phyloP scores from a whole-genome alignment of 2,888 invertebrate genomes.

The Metopia argyrocephala region DNA sequence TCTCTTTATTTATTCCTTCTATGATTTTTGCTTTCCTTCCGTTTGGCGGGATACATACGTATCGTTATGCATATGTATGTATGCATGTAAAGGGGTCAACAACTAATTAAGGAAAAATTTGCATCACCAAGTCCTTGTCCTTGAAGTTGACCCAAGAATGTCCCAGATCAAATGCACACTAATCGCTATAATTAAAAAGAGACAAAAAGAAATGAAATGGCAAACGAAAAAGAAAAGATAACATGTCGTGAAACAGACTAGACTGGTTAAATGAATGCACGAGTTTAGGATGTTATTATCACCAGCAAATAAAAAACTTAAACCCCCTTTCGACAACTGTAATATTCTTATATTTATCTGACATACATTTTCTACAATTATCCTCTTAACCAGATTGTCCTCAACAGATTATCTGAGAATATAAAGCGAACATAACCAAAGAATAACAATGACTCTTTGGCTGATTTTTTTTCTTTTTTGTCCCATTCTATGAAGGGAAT shows the following conservation, averaged over 20 bases:
- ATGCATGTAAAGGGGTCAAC: slow-evolving; percentile 34
- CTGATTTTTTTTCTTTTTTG: not conserved
- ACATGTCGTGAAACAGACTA: no score
- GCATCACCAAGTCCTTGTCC: slow-evolving; percentile 9
- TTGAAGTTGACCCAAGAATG: slow-evolving; percentile 33
- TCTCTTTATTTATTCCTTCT: slow-evolving; percentile 24
- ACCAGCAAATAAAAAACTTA: not conserved
- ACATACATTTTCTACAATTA: not conserved
- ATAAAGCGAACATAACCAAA: slow-evolving; percentile 7
- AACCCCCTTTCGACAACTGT: not conserved
- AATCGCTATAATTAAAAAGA: not conserved
- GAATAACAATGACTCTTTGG: slow-evolving; percentile 33
- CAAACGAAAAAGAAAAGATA: no score
- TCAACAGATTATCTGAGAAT: not conserved
- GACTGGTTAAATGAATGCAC: no score
- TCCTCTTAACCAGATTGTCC: not conserved
- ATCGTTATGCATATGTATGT: not conserved
- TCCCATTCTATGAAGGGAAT: not conserved
- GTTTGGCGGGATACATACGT: not conserved
- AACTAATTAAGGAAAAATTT: slow-evolving; percentile 38
- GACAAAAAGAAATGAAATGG: not conserved
- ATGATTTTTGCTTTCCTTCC: slow-evolving; percentile 19
- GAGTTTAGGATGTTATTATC: no score
- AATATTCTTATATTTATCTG: not conserved
- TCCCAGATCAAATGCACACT: not conserved